These are phyloP conservation scores for Xiphorhynchus elegans DNA, from an alignment of 2,113 vertebrate species.

Conservation along the genomic window DNA sequence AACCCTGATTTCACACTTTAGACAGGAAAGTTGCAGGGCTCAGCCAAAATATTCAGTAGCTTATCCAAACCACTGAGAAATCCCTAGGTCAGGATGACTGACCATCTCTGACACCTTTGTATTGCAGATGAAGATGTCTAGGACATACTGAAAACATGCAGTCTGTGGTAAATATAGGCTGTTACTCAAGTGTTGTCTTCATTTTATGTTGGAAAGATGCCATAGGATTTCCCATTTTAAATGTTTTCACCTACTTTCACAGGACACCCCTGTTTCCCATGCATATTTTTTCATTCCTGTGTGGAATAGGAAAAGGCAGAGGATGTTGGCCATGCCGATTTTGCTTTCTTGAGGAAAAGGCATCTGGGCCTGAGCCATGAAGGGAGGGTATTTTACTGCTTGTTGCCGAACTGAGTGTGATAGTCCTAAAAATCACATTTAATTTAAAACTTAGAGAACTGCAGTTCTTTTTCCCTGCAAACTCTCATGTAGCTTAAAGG, in stretches of 20 bases:
- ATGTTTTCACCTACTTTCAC: constrained; percentile 16
- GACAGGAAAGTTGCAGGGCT: background rate
- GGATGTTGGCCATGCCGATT: background rate
- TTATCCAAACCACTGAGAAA: background rate
- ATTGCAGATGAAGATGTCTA: background rate
- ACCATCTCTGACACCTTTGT: background rate
- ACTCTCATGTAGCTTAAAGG: background rate
- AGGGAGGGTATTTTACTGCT: background rate
- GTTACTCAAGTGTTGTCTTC: background rate
- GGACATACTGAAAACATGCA: background rate
- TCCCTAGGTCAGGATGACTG: background rate
- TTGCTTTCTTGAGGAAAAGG: constrained; percentile 37
- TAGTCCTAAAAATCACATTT: background rate
- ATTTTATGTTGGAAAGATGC: background rate
- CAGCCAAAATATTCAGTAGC: background rate
- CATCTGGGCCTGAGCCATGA: background rate
- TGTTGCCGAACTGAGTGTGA: background rate
- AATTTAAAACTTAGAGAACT: background rate
- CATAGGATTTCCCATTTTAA: background rate
- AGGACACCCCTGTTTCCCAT: background rate
- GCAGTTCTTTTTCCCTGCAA: background rate
- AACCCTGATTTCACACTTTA: background rate
- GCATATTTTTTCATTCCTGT: constrained; percentile 6
- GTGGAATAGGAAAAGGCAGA: constrained; percentile 16
- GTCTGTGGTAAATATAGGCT: background rate